Base-by-base conservation (phyloP, 1,140 invertebrate species). In the Lucilia sericata region DNA sequence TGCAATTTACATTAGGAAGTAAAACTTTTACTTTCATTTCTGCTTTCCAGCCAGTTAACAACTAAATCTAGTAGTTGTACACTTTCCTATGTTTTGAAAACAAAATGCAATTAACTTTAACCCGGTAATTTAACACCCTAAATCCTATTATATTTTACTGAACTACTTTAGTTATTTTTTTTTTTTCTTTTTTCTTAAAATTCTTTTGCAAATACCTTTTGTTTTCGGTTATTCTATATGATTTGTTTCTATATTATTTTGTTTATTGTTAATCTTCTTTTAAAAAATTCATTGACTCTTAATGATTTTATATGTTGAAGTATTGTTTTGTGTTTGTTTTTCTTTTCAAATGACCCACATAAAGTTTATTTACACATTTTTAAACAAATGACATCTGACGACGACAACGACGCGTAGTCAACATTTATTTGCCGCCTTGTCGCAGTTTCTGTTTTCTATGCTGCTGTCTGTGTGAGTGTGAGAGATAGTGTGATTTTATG, bases 271-370 rank as follows among this genome's bases (percentile, higher is more conserved):
- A 70, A 70, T 70, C 65, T 70, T 21, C 65, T 70, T 70, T 70
- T 70, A 70, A 70, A 70, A 70, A 70, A 70, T 70, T 70, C 65
- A 70, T 70, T 70, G 65, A 70, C 65, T 70, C 65, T 70, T 70
- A 70, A 70, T 70, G 65, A 70, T 70, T 70, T 70, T 70, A 70
- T 70, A n/a, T 21, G 7, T 14, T 19, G 0, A 7, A 5, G 60
- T 70, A 21, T 25, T 70, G 19, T 70, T 19, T 70, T 70, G n/a
- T 70, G 21, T 70, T 70, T 70, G 17, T 70, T 70, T 19, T 70
- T 70, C 19, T 70, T 70, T 25, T 70, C 19, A 70, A 70, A 70
- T 70, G 65, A 70, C 65, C 65, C 65, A 70, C 65, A 70, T 70
- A 70, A 70, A 70, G 65, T 70, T 70, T 70, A 70, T 70, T 70